Percentiles rank a stretch among this genome's conserved stretches.
Evolutionary conservation across 2,888 invertebrate species (phyloP).

Genomic region (Portevinia maculata): DNA sequence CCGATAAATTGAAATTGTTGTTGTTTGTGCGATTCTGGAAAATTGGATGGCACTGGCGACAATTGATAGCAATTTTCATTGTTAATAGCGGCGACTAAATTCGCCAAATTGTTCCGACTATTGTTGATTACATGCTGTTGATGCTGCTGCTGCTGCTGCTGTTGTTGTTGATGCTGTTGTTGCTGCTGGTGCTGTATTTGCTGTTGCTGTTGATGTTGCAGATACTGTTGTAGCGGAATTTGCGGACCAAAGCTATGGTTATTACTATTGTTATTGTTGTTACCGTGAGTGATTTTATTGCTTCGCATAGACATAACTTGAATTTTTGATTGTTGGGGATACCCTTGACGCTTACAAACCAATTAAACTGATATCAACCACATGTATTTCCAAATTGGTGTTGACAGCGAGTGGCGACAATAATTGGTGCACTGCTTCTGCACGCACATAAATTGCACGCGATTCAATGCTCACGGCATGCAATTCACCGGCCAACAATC

Average conservation of each 20-base stretch:
- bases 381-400: constrained; percentile 16
- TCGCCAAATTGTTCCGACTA: constrained; percentile 78
- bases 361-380: constrained; percentile 19
- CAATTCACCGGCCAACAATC: constrained; percentile 5
- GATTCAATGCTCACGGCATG: constrained; percentile 26
- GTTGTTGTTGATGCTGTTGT: constrained; percentile 76
- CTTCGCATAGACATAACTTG: constrained; percentile 81
- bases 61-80: constrained; percentile 79
- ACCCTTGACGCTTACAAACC: constrained; percentile 13
- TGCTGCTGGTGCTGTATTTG: constrained; percentile 75
- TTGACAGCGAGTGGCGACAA: constrained; percentile 37
- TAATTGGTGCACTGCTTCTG: constrained; percentile 30
- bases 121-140: constrained; percentile 78
- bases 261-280: constrained; percentile 76
- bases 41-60: constrained; percentile 77
- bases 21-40: constrained; percentile 62
- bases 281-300: constrained; percentile 79
- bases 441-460: constrained; percentile 54
- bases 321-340: not conserved
- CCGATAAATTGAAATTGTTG: constrained; percentile 65
- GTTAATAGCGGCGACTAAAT: constrained; percentile 78
- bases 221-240: constrained; percentile 67
- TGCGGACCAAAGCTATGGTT: constrained; percentile 76
- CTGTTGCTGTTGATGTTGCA: constrained; percentile 77
- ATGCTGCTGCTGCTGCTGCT: constrained; percentile 67